A percentile compares a stretch with the other conserved stretches of the same genome.
Evolutionary conservation across 2,113 vertebrate genomes (phyloP).

Genomic region (Sturnira hondurensis): DNA sequence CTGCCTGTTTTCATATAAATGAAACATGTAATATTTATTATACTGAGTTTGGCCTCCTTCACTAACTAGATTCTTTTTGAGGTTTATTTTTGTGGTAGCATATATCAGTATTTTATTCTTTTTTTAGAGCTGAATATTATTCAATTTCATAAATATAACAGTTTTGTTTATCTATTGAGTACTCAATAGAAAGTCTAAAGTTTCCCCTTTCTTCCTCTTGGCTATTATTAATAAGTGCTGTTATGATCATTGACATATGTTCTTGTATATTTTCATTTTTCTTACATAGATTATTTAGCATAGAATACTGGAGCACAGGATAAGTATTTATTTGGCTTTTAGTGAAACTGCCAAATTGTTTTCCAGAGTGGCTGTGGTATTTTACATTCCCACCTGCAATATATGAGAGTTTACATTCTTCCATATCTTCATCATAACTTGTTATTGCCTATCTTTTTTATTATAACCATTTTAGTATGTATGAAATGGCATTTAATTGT

Average conservation of each 20-base stretch:
- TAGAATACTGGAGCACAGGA: not conserved
- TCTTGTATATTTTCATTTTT: not conserved
- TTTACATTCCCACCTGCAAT: not conserved
- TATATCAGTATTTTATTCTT: not conserved
- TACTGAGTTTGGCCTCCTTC: not conserved
- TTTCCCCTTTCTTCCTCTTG: not conserved
- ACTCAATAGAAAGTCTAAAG: not conserved
- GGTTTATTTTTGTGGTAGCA: not conserved
- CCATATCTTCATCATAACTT: not conserved
- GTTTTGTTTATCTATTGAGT: not conserved
- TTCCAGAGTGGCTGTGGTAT: not conserved
- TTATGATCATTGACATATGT: not conserved
- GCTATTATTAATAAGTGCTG: not conserved
- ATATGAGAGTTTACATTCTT: not conserved
- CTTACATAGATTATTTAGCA: not conserved
- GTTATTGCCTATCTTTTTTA: not conserved
- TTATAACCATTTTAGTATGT: not conserved
- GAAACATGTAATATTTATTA: not conserved
- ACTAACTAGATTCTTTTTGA: slow-evolving; percentile 1
- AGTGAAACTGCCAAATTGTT: not conserved
- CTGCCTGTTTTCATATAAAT: not conserved
- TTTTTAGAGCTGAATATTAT: not conserved
- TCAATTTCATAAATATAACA: not conserved
- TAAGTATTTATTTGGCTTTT: not conserved
- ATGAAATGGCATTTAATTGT: not conserved